These are phyloP conservation scores for Trachurus trachurus DNA, from an alignment of 2,797 vertebrate species.

Conservation along the genomic window DNA sequence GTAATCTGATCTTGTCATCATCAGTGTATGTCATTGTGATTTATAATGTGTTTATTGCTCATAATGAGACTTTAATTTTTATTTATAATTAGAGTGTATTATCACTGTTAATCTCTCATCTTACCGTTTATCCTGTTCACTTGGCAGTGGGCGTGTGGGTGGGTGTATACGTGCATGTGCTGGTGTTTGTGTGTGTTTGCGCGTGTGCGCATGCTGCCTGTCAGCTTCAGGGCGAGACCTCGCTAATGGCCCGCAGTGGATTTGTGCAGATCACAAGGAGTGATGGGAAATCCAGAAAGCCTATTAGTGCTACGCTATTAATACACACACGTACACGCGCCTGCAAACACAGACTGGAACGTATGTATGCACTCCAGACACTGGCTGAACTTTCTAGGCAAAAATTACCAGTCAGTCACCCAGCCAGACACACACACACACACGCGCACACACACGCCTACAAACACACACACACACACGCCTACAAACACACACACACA, in stretches of 20 bases:
- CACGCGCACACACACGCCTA: no score
- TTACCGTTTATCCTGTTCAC: neutral
- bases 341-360: conserved; percentile 5
- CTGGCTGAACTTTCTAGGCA: conserved; percentile 7
- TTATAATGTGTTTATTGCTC: no score
- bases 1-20: no score
- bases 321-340: conserved; percentile 64
- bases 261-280: conserved; percentile 80
- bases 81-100: neutral
- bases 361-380: conserved; percentile 20
- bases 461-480: no score
- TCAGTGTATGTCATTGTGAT: no score
- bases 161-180: neutral
- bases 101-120: neutral
- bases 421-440: neutral
- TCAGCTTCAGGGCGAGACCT: conserved; percentile 27
- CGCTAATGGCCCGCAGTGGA: conserved; percentile 62
- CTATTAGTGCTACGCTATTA: conserved; percentile 82
- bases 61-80: no score
- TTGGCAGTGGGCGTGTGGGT: neutral
- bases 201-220: neutral
- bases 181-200: neutral
- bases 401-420: conserved; percentile 22
- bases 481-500: no score
- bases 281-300: conserved; percentile 87